Evolutionary conservation across 2,888 invertebrate species (phyloP), one percentile per base, ranked within the genome.

Genomic region (Ryuthela nishihirai): DNA sequence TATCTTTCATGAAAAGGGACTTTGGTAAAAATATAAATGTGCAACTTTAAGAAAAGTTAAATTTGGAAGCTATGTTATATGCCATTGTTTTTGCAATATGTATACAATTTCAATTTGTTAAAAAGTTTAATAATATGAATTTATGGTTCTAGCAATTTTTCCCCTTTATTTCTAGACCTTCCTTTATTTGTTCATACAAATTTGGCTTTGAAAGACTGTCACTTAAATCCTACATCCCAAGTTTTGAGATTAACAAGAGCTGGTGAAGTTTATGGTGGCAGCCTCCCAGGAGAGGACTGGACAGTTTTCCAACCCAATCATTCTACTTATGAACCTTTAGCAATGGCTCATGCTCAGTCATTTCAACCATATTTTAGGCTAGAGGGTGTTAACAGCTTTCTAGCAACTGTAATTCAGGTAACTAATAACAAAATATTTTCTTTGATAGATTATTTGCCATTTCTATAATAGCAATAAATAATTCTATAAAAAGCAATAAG

Each of bases 261-360:
- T 4, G 92, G 92, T 0, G 91, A 91, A 74, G 89, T 89, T 0
- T 87, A 86, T 1, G 87, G 88, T 85, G 92, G 91, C 17, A 78
- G 84, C 4, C 76, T 92, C 66, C 90, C 90, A 0, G 89, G 89
- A 25, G 88, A 88, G 67, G 90, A 93, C 75, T 97, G 95, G 97
- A 88, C 93, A 0, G 85, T 94, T 64, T 97, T 97, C 78, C 84
- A 90, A 71, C 85, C 88, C 12, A 91, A 93, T 77, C 90, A 94
- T 77, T 85, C 89, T 56, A 91, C 93, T 1, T 95, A 92, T 74
- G 89, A 92, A 72, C 87, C 94, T 0, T 80, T 95, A 34, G 88
- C 91, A 45, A 91, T 88, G 87, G 93, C 93, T 2, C 50, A 34
- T 7, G 23, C 62, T 20, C 84, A 83, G 9, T 92, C 92, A 15